Evolutionary conservation across 1,140 invertebrate genomes (phyloP), one percentile per base, ranked within the genome.

Genomic region (Zaprionus ghesquierei): DNA sequence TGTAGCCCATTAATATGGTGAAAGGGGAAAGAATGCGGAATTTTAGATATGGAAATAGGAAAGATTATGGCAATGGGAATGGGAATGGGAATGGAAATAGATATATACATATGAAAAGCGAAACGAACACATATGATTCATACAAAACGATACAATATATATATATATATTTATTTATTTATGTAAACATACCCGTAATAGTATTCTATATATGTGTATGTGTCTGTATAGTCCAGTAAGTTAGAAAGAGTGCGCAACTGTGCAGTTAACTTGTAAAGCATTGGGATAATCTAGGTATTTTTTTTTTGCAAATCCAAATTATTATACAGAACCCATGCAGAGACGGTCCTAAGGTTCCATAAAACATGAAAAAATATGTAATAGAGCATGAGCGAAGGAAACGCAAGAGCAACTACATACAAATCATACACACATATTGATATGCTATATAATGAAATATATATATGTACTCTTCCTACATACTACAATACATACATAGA

Each of bases 281-380:
- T 29, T n/a, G 41, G 58, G 58, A 59, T 29, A 38, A 25, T 58
- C 12, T 33, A 55, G 31, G 5, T 25, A 33, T 23, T 56, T 58
- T 56, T 58, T 46, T 46, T 60, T 10, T 41, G 54, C 13, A 23
- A 56, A 18, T 35, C 46, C 20, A 23, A 27, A 53, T 29, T 41
- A 22, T 29, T n/a, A n/a, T n/a, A n/a, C n/a, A 33, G 25, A 65
- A 50, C 33, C 41, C 23, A n/a, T 29, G 27, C 53, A 56, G 70
- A 71, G 55, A 72, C 63, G 69, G 63, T 69, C 29, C 58, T 38
- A 73, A 63, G 69, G 74, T 77, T 77, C 74, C 74, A 77, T 59
- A 68, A 51, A 58, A 41, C 2, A 41, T 23, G 18, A 29, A 55
- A 3, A 15, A 54, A 27, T 23, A 25, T 55, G 13, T 49, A 53